Evolutionary conservation across 2,113 vertebrate species (phyloP).

Genomic region (Pomatostomus ruficeps): DNA sequence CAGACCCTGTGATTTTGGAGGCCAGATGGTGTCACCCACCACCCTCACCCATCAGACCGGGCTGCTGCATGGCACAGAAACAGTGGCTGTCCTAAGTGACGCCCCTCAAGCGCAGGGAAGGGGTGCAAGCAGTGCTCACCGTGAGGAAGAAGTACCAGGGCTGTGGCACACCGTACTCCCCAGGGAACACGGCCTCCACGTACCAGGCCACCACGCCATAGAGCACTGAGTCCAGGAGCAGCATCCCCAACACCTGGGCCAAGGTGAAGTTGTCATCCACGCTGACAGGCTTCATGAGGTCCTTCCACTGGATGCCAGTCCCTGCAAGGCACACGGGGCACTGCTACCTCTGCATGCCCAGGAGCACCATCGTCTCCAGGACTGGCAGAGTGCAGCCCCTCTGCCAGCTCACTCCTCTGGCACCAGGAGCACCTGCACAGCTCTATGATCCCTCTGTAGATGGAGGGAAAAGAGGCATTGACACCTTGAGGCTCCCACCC

Average conservation of each 20-base stretch:
- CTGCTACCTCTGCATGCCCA: neutral
- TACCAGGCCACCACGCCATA: slow-evolving; percentile 92
- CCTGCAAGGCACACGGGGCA: slow-evolving; percentile 61
- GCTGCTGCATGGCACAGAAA: neutral
- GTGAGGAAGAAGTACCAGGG: slow-evolving; percentile 91
- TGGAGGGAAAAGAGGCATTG: neutral
- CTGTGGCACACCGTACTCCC: slow-evolving; percentile 90
- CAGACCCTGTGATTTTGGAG: neutral
- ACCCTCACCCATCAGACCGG: neutral
- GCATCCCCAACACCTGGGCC: slow-evolving; percentile 86
- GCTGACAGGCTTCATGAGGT: slow-evolving; percentile 84
- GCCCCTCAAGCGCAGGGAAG: neutral
- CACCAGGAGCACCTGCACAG: rapidly evolving
- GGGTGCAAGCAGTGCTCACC: slow-evolving; percentile 73
- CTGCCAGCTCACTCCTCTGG: rapidly evolving
- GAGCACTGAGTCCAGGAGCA: slow-evolving; percentile 84
- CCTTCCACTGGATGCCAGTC: slow-evolving; percentile 87
- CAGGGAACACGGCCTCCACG: slow-evolving; percentile 89
- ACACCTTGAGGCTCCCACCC: neutral
- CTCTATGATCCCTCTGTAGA: neutral
- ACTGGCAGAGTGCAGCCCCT: neutral
- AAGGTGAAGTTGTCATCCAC: slow-evolving; percentile 93
- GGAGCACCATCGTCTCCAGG: neutral
- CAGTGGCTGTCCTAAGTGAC: rapidly evolving
- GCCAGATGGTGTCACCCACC: neutral